Base-by-base conservation (phyloP, 2,888 invertebrate species). In the Melanchra persicariae region DNA sequence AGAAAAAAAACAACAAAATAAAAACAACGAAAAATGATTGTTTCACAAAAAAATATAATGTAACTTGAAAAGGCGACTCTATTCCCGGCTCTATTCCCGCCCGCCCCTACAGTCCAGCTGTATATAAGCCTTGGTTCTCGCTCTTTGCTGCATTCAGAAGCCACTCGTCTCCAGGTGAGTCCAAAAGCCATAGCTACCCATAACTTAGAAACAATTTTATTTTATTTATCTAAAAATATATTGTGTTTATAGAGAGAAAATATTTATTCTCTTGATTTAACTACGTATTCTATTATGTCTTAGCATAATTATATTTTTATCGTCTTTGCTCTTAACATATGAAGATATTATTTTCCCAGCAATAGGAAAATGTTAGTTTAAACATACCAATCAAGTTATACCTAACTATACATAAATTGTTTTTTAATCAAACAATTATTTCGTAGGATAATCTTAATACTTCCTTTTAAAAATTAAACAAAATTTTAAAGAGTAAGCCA, bases 71-170 rank as follows among this genome's bases (percentile, higher is more conserved):
- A 0, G 54, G 12, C 70, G 60, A 51, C 77, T 83, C 83, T 51
- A 59, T 30, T 0, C 15, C 1, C 26, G 1, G 0, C 43, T 6
- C 9, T 66, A 49, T 76, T 68, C 80, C 83, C 83, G 83, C 80
- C 83, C 81, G 80, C 81, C 81, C 81, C 65, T 70, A 51, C 76
- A 12, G 69, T 73, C 68, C 67, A 62, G 58, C 54, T n/a, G 65
- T 82, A 83, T 82, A 82, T 68, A 82, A 80, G 62, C 34, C 47
- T 54, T 58, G 40, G 58, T 15, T 57, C 72, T 59, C 65, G 65
- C 63, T 55, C 51, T 51, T 43, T 52, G 59, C 63, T 82, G 81
- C 83, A 82, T 80, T 83, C 80, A 61, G 68, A 34, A 71, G 10
- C 75, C 43, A 30, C 65, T 68, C 55, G 40, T 74, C 58, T 19